Evolutionary conservation across 2,888 invertebrate genomes (phyloP).

Genomic region (Malachius bipustulatus): DNA sequence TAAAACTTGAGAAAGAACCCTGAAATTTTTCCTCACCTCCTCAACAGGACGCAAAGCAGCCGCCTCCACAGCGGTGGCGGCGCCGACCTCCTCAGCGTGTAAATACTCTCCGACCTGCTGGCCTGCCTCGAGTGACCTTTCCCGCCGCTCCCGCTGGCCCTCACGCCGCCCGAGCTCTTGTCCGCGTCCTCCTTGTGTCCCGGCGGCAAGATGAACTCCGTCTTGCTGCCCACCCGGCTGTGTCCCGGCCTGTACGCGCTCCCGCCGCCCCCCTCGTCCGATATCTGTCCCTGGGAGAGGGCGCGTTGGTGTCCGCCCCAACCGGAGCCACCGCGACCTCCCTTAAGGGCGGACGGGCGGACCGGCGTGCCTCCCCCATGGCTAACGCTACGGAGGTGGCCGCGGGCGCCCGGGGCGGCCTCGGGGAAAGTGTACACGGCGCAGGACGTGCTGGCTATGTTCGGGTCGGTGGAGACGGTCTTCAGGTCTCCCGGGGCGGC

Average conservation of each 20-base stretch:
- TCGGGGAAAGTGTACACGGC: constrained; percentile 37
- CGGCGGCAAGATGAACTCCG: constrained; percentile 80
- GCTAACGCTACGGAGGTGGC: constrained; percentile 73
- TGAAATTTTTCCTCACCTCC: too few species aligned
- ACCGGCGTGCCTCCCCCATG: constrained; percentile 59
- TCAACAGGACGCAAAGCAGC: constrained; percentile 48
- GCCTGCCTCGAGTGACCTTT: constrained; percentile 77
- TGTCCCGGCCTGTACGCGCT: constrained; percentile 44
- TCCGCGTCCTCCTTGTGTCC: constrained; percentile 60
- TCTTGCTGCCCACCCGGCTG: constrained; percentile 72
- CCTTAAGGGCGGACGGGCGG: constrained; percentile 61
- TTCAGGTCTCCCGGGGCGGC: too few species aligned
- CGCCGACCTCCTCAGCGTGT: constrained; percentile 67
- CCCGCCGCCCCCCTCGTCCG: constrained; percentile 38
- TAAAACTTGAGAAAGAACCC: too few species aligned
- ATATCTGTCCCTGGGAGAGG: constrained; percentile 78
- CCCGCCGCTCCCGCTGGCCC: constrained; percentile 42
- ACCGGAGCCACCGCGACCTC: constrained; percentile 51
- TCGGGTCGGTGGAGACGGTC: constrained; percentile 11
- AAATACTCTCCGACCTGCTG: constrained; percentile 79
- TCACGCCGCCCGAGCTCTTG: constrained; percentile 21
- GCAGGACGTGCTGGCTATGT: constrained; percentile 23
- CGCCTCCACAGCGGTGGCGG: constrained; percentile 62
- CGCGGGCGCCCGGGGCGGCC: constrained; percentile 31
- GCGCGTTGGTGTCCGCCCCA: constrained; percentile 64